Evolutionary conservation across 2,888 invertebrate genomes (phyloP).

Genomic region (Scaptomyza cyrtandrae): DNA sequence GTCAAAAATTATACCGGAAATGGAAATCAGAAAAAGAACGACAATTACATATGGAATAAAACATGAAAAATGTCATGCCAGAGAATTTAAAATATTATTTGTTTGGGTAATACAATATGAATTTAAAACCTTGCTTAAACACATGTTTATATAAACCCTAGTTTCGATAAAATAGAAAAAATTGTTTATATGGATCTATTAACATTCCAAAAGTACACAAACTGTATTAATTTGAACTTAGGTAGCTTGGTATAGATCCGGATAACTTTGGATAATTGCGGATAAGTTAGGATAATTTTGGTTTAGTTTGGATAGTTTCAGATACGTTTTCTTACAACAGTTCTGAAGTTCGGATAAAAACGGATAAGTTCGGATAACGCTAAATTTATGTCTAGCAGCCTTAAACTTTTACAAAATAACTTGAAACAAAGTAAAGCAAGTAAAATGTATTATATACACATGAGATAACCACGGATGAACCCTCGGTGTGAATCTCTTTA

Average conservation of each 20-base stretch:
- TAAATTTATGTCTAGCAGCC: background rate
- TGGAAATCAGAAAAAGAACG: constrained; percentile 17
- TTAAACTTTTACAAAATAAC: background rate
- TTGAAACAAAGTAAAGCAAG: background rate
- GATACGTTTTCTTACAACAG: too few relatives aligned
- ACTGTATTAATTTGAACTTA: background rate
- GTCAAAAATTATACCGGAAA: constrained; percentile 19
- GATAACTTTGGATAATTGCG: background rate
- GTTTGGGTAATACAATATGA: background rate
- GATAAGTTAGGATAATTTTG: background rate
- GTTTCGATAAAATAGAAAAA: too few relatives aligned
- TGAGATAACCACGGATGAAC: background rate
- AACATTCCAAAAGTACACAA: background rate
- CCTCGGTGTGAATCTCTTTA: too few relatives aligned
- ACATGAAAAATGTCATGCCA: background rate
- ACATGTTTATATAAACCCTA: background rate
- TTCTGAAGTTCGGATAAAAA: too few relatives aligned
- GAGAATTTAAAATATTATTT: background rate
- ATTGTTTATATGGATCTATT: background rate
- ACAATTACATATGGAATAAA: too few relatives aligned
- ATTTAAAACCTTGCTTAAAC: background rate
- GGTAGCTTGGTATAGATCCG: too few relatives aligned
- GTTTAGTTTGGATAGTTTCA: too few relatives aligned
- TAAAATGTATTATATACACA: background rate
- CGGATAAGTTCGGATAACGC: background rate